A percentile compares a stretch with the other conserved stretches of the same genome.
Conservation (phyloP, 2,797 vertebrate species). For the Naso thynnoides region DNA sequence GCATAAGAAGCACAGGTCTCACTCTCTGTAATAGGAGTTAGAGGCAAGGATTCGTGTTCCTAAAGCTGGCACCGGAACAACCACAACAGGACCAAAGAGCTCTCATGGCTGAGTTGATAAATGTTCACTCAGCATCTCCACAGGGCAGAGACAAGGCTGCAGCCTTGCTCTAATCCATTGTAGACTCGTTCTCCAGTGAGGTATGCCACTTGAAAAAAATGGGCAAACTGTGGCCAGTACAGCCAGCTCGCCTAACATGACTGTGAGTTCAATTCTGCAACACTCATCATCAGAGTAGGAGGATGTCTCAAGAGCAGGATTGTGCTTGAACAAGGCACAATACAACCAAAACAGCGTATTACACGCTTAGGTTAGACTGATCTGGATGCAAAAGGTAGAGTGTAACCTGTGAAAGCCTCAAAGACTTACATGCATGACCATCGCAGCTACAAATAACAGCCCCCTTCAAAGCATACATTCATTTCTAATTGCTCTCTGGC, state of each 20-base stretch:
- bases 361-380: not conserved
- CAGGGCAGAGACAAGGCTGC: conserved; percentile 2
- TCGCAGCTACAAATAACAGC: not conserved
- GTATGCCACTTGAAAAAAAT: conserved; percentile 26
- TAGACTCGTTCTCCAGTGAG: conserved; percentile 15
- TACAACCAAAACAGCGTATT: not conserved
- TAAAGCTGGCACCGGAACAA: not conserved
- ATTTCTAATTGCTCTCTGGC: conserved; percentile 11
- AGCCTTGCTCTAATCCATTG: conserved; percentile 1
- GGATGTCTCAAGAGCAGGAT: not conserved
- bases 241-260: conserved; percentile 2
- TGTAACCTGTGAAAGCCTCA: not conserved
- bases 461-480: not conserved
- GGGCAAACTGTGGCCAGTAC: not conserved
- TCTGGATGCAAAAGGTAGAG: not conserved
- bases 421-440: conserved; percentile 1
- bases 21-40: not conserved
- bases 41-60: not conserved
- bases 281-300: conserved; percentile 4
- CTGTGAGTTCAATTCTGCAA: conserved; percentile 18
- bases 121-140: conserved; percentile 3
- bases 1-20: not conserved
- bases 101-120: not conserved
- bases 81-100: not conserved
- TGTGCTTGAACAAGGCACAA: not conserved